Evolutionary conservation across 2,113 vertebrate genomes (phyloP).

Genomic region (Sitta europaea): DNA sequence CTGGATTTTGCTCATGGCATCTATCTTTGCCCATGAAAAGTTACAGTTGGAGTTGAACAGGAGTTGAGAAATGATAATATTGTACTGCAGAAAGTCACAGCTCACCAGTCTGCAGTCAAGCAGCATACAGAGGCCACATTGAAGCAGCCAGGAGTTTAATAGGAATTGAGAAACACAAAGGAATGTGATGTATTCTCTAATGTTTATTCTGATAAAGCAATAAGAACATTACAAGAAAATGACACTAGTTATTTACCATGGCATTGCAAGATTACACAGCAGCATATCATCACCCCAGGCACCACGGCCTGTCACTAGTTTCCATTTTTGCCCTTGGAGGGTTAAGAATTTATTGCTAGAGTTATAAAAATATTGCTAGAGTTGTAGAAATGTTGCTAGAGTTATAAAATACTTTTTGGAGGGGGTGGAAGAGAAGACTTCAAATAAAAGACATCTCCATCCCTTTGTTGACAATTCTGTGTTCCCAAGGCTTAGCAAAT

Average conservation of each 20-base stretch:
- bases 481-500: neutral
- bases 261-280: neutral
- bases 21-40: slow-evolving; percentile 33
- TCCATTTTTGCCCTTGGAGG: neutral
- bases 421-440: neutral
- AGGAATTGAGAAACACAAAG: neutral
- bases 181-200: neutral
- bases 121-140: neutral
- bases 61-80: slow-evolving; percentile 29
- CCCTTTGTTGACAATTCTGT: neutral
- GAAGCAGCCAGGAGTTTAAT: neutral
- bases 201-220: neutral
- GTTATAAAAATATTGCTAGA: neutral
- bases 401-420: neutral
- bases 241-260: neutral
- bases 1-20: slow-evolving; percentile 15
- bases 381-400: neutral
- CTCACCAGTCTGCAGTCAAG: neutral
- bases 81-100: neutral
- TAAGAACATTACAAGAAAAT: neutral
- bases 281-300: neutral
- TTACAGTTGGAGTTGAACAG: neutral
- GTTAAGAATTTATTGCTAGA: neutral
- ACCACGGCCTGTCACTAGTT: neutral
- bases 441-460: neutral